These are phyloP conservation scores for Drusus annulatus DNA, from an alignment of 1,140 invertebrate genomes.

Conservation along the genomic window DNA sequence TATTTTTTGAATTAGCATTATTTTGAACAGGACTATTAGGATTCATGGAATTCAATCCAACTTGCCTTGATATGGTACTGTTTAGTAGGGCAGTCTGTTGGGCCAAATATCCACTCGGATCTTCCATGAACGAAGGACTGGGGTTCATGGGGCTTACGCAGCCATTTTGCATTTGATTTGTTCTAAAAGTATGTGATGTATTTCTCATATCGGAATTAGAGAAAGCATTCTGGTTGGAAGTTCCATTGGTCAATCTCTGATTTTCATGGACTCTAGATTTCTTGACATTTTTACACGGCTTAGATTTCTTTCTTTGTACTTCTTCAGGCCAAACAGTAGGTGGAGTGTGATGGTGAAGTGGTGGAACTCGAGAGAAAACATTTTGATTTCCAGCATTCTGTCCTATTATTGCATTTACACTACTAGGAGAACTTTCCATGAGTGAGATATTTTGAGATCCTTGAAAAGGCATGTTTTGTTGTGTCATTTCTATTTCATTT, in stretches of 20 bases:
- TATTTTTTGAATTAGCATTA: slow-evolving; percentile 48
- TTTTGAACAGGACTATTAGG: slow-evolving; percentile 62
- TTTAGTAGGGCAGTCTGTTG: slow-evolving; percentile 89
- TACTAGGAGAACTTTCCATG: slow-evolving; percentile 43
- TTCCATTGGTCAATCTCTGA: slow-evolving; percentile 43
- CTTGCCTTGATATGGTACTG: slow-evolving; percentile 85
- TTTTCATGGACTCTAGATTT: slow-evolving; percentile 69
- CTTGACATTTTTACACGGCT: slow-evolving; percentile 71
- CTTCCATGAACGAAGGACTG: slow-evolving; percentile 83
- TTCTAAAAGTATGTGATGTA: slow-evolving; percentile 38
- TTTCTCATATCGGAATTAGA: slow-evolving; percentile 47
- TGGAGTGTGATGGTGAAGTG: slow-evolving; percentile 79
- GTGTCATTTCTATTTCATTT: slow-evolving; percentile 40
- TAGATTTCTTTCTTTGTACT: slow-evolving; percentile 76
- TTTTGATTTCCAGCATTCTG: slow-evolving; percentile 59
- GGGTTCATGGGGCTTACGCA: slow-evolving; percentile 33
- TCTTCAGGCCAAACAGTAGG: slow-evolving; percentile 77
- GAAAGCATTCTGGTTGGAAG: slow-evolving; percentile 41
- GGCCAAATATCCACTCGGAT: slow-evolving; percentile 89
- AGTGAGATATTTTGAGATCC: slow-evolving; percentile 61
- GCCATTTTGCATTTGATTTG: slow-evolving; percentile 37
- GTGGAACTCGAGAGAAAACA: slow-evolving; percentile 79
- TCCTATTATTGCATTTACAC: slow-evolving; percentile 8
- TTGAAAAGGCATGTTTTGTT: slow-evolving; percentile 54
- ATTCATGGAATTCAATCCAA: slow-evolving; percentile 70